Evolutionary conservation across 2,113 vertebrate genomes (phyloP).

Genomic region (Cheilinus undulatus): DNA sequence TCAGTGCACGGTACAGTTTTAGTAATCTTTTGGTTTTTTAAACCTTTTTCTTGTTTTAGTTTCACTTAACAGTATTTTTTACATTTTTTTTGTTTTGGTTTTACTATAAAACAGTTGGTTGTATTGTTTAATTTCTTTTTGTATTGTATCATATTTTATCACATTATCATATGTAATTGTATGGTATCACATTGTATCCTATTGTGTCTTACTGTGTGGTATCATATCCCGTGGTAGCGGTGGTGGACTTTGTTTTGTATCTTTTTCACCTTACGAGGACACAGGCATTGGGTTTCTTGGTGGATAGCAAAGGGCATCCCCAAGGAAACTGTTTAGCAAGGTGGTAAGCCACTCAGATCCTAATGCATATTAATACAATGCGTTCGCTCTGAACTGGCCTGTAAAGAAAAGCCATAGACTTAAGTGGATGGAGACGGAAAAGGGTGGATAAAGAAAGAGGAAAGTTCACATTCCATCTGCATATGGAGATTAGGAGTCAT

Average conservation of each 20-base stretch:
- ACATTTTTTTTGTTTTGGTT: too few relatives aligned
- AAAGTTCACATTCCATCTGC: constrained; percentile 30
- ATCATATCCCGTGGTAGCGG: too few relatives aligned
- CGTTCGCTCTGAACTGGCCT: background rate
- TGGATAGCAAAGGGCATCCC: constrained; percentile 11
- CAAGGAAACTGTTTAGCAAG: background rate
- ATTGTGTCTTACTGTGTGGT: too few relatives aligned
- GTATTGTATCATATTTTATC: too few relatives aligned
- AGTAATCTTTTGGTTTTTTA: too few relatives aligned
- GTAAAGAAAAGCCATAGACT: constrained; percentile 14
- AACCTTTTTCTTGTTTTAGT: too few relatives aligned
- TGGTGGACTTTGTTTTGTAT: background rate
- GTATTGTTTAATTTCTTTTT: too few relatives aligned
- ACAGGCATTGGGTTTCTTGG: background rate
- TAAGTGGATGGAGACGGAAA: background rate
- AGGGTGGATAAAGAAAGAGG: background rate
- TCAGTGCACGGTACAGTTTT: too few relatives aligned
- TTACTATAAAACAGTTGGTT: too few relatives aligned
- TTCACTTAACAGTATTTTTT: too few relatives aligned
- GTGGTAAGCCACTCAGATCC: constrained; percentile 13
- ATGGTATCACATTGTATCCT: too few relatives aligned
- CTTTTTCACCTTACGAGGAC: background rate
- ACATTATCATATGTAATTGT: too few relatives aligned
- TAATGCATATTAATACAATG: constrained; percentile 22
- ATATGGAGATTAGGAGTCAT: constrained; percentile 35